phyloP scores from a whole-genome alignment of 2,797 vertebrate species.

The Ibycter americanus region DNA sequence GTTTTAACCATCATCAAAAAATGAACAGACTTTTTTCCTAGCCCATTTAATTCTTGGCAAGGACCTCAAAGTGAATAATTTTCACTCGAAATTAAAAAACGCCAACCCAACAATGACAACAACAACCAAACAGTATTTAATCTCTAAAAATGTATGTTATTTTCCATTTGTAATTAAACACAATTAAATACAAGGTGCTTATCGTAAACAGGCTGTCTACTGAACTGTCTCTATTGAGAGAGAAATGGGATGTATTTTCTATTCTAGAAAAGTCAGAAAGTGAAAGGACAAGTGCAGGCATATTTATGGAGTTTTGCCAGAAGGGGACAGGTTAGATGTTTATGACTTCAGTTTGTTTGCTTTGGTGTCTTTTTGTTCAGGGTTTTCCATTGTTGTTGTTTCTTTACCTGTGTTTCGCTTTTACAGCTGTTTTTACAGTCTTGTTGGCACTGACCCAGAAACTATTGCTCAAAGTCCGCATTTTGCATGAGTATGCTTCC shows the following conservation, averaged over 20 bases:
- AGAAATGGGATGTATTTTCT: not conserved
- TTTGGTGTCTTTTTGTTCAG: not conserved
- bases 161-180: not conserved
- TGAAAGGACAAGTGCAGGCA: not conserved
- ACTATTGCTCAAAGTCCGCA: not conserved
- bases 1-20: not conserved
- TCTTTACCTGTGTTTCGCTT: not conserved
- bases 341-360: not conserved
- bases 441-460: not conserved
- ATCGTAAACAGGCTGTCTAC: not conserved
- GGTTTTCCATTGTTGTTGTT: not conserved
- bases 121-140: not conserved
- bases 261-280: not conserved
- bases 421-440: not conserved
- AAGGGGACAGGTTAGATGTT: not conserved
- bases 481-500: not conserved
- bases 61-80: not conserved
- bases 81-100: not conserved
- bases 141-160: not conserved
- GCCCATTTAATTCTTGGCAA: not conserved
- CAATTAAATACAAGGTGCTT: not conserved
- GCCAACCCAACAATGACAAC: no score
- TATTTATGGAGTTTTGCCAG: not conserved
- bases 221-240: not conserved
- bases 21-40: not conserved